Evolutionary conservation across 2,113 vertebrate species (phyloP), one percentile per base, ranked within the genome.

Genomic region (Polyodon spathula): DNA sequence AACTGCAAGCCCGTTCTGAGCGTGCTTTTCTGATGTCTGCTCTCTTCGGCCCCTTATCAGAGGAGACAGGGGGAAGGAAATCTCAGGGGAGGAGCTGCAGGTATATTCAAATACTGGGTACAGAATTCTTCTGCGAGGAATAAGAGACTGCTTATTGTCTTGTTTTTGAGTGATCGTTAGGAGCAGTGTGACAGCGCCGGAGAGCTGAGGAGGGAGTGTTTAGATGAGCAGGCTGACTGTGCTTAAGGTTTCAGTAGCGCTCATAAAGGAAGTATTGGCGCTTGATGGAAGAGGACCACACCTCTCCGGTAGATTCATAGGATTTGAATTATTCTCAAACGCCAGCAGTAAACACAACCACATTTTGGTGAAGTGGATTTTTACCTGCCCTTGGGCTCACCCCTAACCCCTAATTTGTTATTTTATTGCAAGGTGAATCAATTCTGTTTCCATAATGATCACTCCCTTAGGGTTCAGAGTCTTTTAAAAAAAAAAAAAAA

Each of bases 21-120:
- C 67, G 15, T 56, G 37, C 68, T 59, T 58, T 39, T 54, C 41
- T 56, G 58, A 63, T 68, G 56, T 62, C 67, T 64, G 63, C 54
- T 64, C 68, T 64, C 62, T 66, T 60, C 54, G 59, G 66, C 56
- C 64, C 5, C n/a, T 7, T 50, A 50, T 50, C n/a, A 12, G 46
- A 14, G 46, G 4, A 10, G 46, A 12, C 46, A 50, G 11, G 1
- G 46, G 6, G n/a, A 50, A 50, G n/a, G n/a, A 50, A 50, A 10
- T 14, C n/a, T 50, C 11, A 50, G 46, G 46, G 46, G 11, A 8
- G 11, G 7, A 10, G 4, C 11, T 14, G 11, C 6, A 50, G 11
- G 11, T 10, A 12, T 50, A 50, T 50, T 50, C 46, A 50, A 1
- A 1, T 1, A 5, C 46, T 4, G 46, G 11, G 46, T 14, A 8